phyloP scores from a whole-genome alignment of 2,113 vertebrate species.

The Procavia capensis region DNA sequence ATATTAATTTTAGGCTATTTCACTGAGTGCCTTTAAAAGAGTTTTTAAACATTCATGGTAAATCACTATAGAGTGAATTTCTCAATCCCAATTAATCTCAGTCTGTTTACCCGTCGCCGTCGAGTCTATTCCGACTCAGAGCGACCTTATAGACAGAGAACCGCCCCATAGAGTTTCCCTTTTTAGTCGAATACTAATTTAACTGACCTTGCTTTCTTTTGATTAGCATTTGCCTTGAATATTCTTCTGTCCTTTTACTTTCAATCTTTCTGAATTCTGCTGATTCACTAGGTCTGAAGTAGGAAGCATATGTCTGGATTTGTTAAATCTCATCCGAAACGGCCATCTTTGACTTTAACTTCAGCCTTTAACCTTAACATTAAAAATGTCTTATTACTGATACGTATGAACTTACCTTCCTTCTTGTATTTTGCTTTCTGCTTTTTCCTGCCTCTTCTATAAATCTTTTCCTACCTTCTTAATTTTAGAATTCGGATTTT shows the following conservation, averaged over 20 bases:
- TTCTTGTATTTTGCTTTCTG: constrained; percentile 7
- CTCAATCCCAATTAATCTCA: constrained; percentile 10
- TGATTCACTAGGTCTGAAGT: neutral
- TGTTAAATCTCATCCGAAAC: constrained; percentile 35
- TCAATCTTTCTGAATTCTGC: constrained; percentile 23
- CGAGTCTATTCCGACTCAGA: no score
- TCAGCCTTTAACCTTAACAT: neutral
- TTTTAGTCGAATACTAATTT: constrained; percentile 9
- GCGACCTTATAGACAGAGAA: no score
- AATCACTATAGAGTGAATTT: neutral
- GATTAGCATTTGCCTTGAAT: neutral
- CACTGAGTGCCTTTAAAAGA: neutral
- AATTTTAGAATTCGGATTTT: neutral
- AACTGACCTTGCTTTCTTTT: neutral
- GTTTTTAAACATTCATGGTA: constrained; percentile 4
- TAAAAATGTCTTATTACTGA: neutral
- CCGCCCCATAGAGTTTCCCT: no score
- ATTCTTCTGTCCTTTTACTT: constrained; percentile 24
- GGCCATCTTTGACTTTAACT: constrained; percentile 1
- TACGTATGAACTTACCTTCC: neutral
- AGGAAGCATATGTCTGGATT: neutral
- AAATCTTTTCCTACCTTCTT: constrained; percentile 1
- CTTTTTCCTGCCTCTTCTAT: neutral
- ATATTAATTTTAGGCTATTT: neutral
- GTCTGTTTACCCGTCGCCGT: no score